Conservation (phyloP, 2,888 invertebrate species). For the Apamea epomidion region DNA sequence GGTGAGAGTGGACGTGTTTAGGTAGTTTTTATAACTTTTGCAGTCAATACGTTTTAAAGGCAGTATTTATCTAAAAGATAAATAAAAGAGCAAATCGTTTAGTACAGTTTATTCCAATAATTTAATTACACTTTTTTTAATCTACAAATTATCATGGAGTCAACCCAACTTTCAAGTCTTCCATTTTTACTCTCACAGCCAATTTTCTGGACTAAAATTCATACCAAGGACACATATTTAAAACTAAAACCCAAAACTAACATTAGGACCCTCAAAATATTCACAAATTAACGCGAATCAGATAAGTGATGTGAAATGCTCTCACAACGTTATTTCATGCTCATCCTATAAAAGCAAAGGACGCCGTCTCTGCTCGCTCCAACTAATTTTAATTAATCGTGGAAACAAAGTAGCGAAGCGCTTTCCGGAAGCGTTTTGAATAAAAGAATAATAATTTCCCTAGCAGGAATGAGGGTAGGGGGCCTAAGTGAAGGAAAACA, state of each 20-base stretch:
- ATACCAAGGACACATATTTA: neutral
- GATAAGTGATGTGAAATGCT: constrained; percentile 51
- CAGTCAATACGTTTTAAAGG: no score
- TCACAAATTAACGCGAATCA: constrained; percentile 44
- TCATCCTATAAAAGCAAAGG: constrained; percentile 71
- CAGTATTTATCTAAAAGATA: neutral
- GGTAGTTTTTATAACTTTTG: neutral
- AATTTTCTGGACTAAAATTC: constrained; percentile 14
- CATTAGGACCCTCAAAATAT: constrained; percentile 39
- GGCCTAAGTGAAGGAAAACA: constrained; percentile 54
- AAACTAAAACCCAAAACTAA: constrained; percentile 51
- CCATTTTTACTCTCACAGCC: neutral
- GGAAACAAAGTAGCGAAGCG: constrained; percentile 82
- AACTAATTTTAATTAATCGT: constrained; percentile 88
- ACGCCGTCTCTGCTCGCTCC: constrained; percentile 72
- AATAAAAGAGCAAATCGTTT: no score
- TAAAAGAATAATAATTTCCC: constrained; percentile 79
- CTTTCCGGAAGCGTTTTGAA: constrained; percentile 78
- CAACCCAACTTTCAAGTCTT: neutral
- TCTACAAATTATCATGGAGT: neutral
- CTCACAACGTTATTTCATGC: constrained; percentile 55
- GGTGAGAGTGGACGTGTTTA: constrained; percentile 18
- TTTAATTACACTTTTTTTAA: neutral
- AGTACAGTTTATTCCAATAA: neutral
- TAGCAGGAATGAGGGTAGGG: constrained; percentile 61